Conservation (phyloP, 1,140 invertebrate species). For the Tetraneura akinire region DNA sequence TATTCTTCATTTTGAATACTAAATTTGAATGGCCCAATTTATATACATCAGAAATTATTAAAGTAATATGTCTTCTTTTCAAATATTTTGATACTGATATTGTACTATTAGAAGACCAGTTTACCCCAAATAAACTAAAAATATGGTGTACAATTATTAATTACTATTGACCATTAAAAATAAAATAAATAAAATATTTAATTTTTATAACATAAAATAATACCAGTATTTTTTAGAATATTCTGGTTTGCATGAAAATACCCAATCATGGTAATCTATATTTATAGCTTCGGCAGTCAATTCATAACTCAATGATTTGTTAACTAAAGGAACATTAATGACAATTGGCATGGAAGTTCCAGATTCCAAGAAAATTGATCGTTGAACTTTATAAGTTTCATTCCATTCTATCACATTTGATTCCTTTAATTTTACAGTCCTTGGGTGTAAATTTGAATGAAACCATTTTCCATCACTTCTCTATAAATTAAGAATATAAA, state of each 20-base stretch:
- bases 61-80: slow-evolving; percentile 41
- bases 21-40: slow-evolving; percentile 20
- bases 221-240: slow-evolving; percentile 33
- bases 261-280: slow-evolving; percentile 50
- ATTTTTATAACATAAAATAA: background rate
- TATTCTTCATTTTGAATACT: slow-evolving; percentile 43
- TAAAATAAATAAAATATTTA: background rate
- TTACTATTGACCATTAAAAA: background rate
- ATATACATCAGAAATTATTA: background rate
- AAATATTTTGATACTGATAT: slow-evolving; percentile 45
- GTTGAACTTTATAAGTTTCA: slow-evolving; percentile 28
- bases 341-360: slow-evolving; percentile 31
- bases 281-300: slow-evolving; percentile 49
- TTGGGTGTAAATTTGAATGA: slow-evolving; percentile 37
- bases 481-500: slow-evolving; percentile 59
- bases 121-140: background rate
- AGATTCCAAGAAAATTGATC: slow-evolving; percentile 20
- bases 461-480: slow-evolving; percentile 52
- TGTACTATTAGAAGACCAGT: slow-evolving; percentile 37
- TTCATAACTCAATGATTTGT: slow-evolving; percentile 14
- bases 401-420: slow-evolving; percentile 35
- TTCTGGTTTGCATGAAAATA: slow-evolving; percentile 43
- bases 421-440: slow-evolving; percentile 22
- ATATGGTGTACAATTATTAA: too few relatives aligned
- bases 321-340: slow-evolving; percentile 22